Base-by-base conservation (phyloP, 2,888 invertebrate genomes). In the Argyra leucocephala region DNA sequence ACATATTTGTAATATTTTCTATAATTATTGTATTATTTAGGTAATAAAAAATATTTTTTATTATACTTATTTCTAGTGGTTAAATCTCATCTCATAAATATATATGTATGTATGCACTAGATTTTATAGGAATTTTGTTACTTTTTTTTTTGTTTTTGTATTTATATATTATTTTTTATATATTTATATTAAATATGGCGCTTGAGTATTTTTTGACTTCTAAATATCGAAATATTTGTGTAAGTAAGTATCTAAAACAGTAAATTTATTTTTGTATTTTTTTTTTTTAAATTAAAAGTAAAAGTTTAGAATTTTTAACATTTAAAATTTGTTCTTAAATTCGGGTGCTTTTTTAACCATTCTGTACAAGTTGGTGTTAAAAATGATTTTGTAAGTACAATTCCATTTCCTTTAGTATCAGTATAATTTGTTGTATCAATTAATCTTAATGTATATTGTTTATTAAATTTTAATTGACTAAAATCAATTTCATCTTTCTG, bases 401-500 rank as follows among this genome's bases (percentile, higher is more conserved):
- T 70, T 63, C 6, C 70, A 18, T 68, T 67, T 63, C 67, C 67
- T 23, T 63, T 63, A 21, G 58, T 59, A 31, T 67, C 67, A n/a
- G 64, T 63, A 57, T 22, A 63, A 9, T 57, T 26, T 3, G 63
- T 57, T 57, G 67, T 57, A 65, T 70, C 67, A 7, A 74, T 70
- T 24, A 73, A 71, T 65, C 74, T 73, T 22, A 78, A 70, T 61
- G 75, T 74, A 65, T 79, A 79, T 10, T 76, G 75, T 64, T 79
- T 78, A 63, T 77, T 74, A 66, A 76, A 79, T 70, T 75, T 77
- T 1, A 79, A 69, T 69, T 76, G 77, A 66, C 73, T 76, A 66
- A 79, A 79, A 68, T 78, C 79, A 67, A 78, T 69, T 3, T 77
- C 73, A 68, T 78, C 75, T 65, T 76, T 78, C 79, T 79, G 72